Evolutionary conservation across 2,888 invertebrate genomes (phyloP), one percentile per base, ranked within the genome.

Genomic region (Erebia epiphron): DNA sequence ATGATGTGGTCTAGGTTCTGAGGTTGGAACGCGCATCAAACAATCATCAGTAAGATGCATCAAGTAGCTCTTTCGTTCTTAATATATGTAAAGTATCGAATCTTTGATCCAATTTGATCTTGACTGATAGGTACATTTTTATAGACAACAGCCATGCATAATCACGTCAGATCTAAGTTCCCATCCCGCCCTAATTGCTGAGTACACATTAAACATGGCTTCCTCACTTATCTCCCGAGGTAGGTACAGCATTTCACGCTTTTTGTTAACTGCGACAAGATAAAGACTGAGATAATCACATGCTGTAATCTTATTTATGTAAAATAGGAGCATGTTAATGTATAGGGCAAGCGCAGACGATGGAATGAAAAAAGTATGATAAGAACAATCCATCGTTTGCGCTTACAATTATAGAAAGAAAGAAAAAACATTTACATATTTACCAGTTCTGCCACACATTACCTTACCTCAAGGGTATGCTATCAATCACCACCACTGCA

Each of bases 101-200:
- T 54, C 16, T 52, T 16, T 9, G 52, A 16, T n/a, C n/a, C 52
- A 16, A 54, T 11, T 18, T 7, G 10, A 54, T 16, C 18, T 13
- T 57, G 26, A 26, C 21, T 26, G 26, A 26, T 10, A 35, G 7
- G 35, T 35, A 21, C 13, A 14, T 16, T 57, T 57, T 4, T 57
- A 57, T 14, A 26, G 56, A 9, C 21, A 52, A 14, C 14, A 9
- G 26, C 10, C 52, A 70, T 70, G 67, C 67, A 70, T 61, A 65
- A 67, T 66, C 66, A 57, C 68, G 54, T 70, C 61, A 50, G 73
- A 70, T 70, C 56, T 57, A 26, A 26, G 54, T 57, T 57, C 56
- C 56, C 56, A 57, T 21, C 21, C 13, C 56, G 56, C 56, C 56
- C 56, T 57, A 57, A 57, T 57, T 26, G 26, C 56, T 4, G 5